Conservation (phyloP, 2,797 vertebrate species). For the Rhinoraja longicauda region DNA sequence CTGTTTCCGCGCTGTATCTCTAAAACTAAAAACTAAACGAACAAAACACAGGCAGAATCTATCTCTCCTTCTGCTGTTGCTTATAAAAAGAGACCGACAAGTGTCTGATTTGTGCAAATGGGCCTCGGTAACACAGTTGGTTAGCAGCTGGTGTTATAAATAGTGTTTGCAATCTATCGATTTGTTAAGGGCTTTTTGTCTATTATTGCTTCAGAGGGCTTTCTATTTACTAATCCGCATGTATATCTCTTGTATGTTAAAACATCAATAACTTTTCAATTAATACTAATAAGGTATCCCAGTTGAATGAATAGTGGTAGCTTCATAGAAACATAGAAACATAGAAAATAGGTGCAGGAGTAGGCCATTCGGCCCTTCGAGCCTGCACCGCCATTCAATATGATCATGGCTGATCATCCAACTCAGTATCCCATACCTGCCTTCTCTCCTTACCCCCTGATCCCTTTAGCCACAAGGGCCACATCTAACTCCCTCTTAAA, state of each 20-base stretch:
- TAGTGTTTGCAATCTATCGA: conserved; percentile 10
- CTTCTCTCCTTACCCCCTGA: too few species aligned
- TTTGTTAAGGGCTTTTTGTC: conserved; percentile 1
- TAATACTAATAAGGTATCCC: conserved; percentile 1
- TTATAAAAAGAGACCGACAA: neutral
- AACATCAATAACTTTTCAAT: conserved; percentile 26
- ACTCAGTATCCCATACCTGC: too few species aligned
- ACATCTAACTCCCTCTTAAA: too few species aligned
- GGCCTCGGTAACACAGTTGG: neutral
- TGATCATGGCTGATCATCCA: too few species aligned
- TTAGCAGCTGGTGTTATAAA: neutral
- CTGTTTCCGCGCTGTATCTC: too few species aligned
- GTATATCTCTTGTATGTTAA: neutral
- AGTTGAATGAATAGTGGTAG: neutral
- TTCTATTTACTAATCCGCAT: neutral
- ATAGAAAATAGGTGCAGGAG: neutral
- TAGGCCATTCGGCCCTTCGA: too few species aligned
- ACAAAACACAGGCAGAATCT: neutral
- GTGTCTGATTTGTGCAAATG: neutral
- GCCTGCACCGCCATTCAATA: too few species aligned
- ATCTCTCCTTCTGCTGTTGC: neutral
- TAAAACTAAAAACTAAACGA: neutral
- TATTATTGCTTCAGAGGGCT: neutral
- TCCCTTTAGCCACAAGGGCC: too few species aligned
- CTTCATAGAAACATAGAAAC: neutral